These are phyloP conservation scores for Eupleurogrammus muticus DNA, from an alignment of 2,797 vertebrate species.

Conservation along the genomic window DNA sequence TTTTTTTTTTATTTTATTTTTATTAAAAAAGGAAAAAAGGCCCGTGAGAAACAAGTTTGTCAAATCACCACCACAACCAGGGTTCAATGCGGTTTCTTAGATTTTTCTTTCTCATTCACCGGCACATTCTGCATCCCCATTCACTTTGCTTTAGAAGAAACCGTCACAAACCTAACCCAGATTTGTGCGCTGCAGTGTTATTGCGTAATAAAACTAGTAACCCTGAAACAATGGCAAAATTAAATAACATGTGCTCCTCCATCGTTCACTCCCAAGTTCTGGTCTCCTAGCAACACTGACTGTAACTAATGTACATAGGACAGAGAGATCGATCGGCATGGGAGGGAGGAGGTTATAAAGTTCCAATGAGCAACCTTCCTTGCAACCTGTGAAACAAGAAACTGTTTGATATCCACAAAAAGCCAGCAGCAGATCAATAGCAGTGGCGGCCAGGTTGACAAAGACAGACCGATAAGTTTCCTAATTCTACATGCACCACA, in stretches of 20 bases:
- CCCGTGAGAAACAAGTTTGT: too few relatives aligned
- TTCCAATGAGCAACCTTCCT: slow-evolving; percentile 53
- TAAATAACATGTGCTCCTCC: slow-evolving; percentile 46
- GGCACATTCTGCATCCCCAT: neutral
- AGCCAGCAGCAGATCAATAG: slow-evolving; percentile 19
- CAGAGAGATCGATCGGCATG: slow-evolving; percentile 65
- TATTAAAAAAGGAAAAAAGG: too few relatives aligned
- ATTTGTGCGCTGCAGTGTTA: neutral
- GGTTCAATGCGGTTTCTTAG: neutral
- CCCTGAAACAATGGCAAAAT: slow-evolving; percentile 30
- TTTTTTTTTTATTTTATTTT: too few relatives aligned
- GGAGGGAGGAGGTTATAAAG: slow-evolving; percentile 52
- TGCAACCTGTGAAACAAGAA: slow-evolving; percentile 46
- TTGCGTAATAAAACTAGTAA: slow-evolving; percentile 8
- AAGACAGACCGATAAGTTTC: neutral
- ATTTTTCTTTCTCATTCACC: neutral
- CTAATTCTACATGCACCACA: slow-evolving; percentile 15
- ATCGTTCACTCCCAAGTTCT: slow-evolving; percentile 57
- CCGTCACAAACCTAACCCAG: neutral
- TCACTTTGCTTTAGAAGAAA: slow-evolving; percentile 7
- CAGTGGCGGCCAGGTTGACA: neutral
- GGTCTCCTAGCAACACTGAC: slow-evolving; percentile 76
- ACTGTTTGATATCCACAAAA: slow-evolving; percentile 28
- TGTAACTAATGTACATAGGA: slow-evolving; percentile 58
- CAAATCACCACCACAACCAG: neutral